These are phyloP conservation scores for Gadus macrocephalus DNA, from an alignment of 2,113 vertebrate species.

Conservation along the genomic window DNA sequence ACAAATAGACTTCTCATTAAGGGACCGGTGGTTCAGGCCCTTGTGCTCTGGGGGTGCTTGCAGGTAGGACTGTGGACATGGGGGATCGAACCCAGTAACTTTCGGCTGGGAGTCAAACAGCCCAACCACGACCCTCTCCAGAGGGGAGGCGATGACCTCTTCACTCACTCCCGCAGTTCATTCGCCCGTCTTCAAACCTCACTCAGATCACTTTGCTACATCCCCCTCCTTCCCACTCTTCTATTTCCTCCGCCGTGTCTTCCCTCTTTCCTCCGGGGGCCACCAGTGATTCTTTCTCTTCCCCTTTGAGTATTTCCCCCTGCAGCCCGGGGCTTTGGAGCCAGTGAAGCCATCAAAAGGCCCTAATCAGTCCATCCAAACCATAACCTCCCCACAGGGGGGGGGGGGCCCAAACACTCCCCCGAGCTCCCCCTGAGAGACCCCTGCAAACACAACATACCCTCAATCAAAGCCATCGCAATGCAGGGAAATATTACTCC, in stretches of 20 bases:
- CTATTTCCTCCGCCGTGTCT: background rate
- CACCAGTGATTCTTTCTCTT: background rate
- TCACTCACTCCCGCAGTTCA: background rate
- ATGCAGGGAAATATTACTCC: background rate
- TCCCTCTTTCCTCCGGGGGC: background rate
- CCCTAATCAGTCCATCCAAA: background rate
- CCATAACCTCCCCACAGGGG: background rate
- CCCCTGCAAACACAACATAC: background rate
- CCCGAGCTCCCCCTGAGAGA: background rate
- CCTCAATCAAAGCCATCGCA: background rate
- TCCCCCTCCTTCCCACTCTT: background rate
- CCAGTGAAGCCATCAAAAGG: background rate
- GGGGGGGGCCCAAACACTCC: background rate
- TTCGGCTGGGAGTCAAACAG: no score
- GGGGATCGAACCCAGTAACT: no score
- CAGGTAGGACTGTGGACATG: no score
- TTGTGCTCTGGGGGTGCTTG: no score
- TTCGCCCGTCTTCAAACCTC: background rate
- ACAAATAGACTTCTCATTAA: no score
- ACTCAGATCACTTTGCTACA: no score
- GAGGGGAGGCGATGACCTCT: background rate
- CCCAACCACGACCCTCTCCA: no score
- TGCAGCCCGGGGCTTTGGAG: background rate
- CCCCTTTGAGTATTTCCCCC: background rate
- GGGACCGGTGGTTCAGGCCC: no score